Evolutionary conservation across 2,888 invertebrate genomes (phyloP).

Genomic region (Busseola fusca): DNA sequence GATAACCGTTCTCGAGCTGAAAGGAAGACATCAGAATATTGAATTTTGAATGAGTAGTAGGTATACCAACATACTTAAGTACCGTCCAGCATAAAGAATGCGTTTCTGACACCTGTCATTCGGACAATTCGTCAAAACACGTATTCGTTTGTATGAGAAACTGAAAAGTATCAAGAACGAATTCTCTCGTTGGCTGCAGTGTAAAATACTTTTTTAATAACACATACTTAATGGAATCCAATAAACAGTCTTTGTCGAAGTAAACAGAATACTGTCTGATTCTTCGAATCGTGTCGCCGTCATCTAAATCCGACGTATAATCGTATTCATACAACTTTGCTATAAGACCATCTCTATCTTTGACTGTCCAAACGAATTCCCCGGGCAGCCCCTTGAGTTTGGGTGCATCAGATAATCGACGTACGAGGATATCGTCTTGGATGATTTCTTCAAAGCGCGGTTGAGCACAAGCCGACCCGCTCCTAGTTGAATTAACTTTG

Average conservation of each 20-base stretch:
- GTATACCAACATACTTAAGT: background rate
- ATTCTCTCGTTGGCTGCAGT: background rate
- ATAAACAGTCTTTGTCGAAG: slow-evolving; percentile 80
- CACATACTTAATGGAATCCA: slow-evolving; percentile 73
- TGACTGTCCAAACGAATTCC: slow-evolving; percentile 82
- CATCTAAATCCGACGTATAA: slow-evolving; percentile 73
- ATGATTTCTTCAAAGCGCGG: slow-evolving; percentile 62
- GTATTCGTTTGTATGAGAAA: background rate
- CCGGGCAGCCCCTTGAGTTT: slow-evolving; percentile 80
- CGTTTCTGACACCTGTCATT: background rate
- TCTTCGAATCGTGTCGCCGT: slow-evolving; percentile 77
- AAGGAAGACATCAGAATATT: slow-evolving; percentile 24
- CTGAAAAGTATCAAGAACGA: background rate
- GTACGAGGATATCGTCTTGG: slow-evolving; percentile 61
- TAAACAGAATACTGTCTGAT: slow-evolving; percentile 84
- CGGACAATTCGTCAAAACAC: background rate
- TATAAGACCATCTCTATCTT: slow-evolving; percentile 82
- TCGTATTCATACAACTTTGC: slow-evolving; percentile 83
- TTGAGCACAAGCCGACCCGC: slow-evolving; percentile 48
- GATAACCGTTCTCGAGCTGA: slow-evolving; percentile 63
- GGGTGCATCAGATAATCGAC: slow-evolving; percentile 69
- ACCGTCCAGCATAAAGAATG: background rate
- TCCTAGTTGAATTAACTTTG: slow-evolving; percentile 35
- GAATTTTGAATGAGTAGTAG: background rate
- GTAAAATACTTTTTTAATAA: background rate